Evolutionary conservation across 92 coral and sea anemone species (phyloP).

Genomic region (Montipora capitata): DNA sequence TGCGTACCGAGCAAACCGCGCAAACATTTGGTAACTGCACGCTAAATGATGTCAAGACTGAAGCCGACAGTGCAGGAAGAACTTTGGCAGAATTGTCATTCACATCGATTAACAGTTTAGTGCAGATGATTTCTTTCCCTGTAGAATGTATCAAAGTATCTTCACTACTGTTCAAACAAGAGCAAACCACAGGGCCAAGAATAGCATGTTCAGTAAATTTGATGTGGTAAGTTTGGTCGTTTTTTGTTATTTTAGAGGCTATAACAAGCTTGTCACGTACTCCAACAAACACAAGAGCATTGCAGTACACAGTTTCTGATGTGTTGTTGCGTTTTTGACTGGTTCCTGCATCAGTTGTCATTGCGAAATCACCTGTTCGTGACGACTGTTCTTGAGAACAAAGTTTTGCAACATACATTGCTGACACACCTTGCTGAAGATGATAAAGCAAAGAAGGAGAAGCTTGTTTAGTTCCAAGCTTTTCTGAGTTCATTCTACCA

Average conservation of each 20-base stretch:
- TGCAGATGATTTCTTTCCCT: conserved; percentile 70
- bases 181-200: conserved; percentile 74
- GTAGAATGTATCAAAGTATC: conserved; percentile 71
- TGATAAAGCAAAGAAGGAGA: conserved; percentile 51
- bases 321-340: background rate
- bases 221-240: background rate
- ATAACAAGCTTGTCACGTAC: conserved; percentile 66
- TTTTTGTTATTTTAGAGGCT: conserved; percentile 9
- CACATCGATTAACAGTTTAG: conserved; percentile 18
- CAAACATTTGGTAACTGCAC: conserved; percentile 55
- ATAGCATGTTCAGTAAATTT: conserved; percentile 43
- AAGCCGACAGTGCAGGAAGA: background rate
- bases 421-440: conserved; percentile 68
- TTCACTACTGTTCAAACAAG: conserved; percentile 32
- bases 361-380: background rate
- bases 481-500: background rate
- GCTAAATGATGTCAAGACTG: conserved; percentile 4
- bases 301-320: background rate
- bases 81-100: background rate
- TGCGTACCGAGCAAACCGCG: conserved; percentile 25
- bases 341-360: background rate
- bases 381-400: background rate
- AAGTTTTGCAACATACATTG: conserved; percentile 49
- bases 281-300: conserved; percentile 74
- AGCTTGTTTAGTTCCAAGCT: background rate